Percentiles rank a stretch among this genome's conserved stretches.
Conservation (phyloP, 2,888 invertebrate genomes). For the Lamproptera curius region DNA sequence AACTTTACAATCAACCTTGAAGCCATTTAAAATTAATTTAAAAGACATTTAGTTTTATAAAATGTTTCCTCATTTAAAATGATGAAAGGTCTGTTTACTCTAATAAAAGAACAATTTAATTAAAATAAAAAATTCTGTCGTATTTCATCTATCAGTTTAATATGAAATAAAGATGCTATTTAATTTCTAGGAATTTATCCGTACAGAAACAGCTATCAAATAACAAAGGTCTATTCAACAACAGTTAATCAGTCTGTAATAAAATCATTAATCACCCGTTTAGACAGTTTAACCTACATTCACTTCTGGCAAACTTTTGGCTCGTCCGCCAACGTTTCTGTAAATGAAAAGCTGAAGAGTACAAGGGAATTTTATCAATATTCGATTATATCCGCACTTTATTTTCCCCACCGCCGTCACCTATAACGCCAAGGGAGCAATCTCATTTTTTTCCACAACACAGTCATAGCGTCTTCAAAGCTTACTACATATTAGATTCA, state of each 20-base stretch:
- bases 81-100: too few relatives aligned
- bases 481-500: conserved; percentile 70
- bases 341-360: not conserved
- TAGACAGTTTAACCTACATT: not conserved
- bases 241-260: not conserved
- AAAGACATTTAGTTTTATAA: too few relatives aligned
- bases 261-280: not conserved
- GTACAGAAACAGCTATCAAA: too few relatives aligned
- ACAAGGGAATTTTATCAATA: not conserved
- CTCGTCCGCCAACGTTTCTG: too few relatives aligned
- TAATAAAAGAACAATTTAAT: too few relatives aligned
- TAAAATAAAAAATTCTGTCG: too few relatives aligned
- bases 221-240: not conserved
- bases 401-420: not conserved
- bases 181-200: too few relatives aligned
- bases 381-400: not conserved
- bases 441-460: conserved; percentile 44
- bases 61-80: too few relatives aligned
- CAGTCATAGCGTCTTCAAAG: conserved; percentile 42
- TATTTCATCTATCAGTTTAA: too few relatives aligned
- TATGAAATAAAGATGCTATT: too few relatives aligned
- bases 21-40: too few relatives aligned
- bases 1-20: too few relatives aligned
- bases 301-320: not conserved
- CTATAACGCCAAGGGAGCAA: conserved; percentile 30